These are phyloP conservation scores for Scelioninae gen. 1 DNA, from an alignment of 2,888 invertebrate species.

Conservation along the genomic window DNA sequence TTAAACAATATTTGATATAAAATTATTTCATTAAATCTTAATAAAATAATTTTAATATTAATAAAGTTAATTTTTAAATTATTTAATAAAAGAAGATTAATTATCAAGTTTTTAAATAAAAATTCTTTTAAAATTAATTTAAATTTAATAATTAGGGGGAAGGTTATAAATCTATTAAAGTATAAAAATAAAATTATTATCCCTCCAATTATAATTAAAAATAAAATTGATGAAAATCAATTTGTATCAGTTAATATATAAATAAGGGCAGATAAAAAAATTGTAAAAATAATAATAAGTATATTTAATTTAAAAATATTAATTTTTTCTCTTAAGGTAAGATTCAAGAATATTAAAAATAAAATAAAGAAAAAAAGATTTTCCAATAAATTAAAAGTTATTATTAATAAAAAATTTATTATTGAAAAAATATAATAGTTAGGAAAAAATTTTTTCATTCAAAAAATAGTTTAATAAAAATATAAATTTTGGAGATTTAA, in stretches of 20 bases:
- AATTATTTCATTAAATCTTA: conserved; percentile 73
- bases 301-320: conserved; percentile 75
- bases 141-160: no score
- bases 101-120: conserved; percentile 71
- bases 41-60: conserved; percentile 11
- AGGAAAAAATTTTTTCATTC: conserved; percentile 78
- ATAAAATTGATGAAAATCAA: conserved; percentile 87
- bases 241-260: conserved; percentile 82
- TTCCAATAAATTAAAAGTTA: conserved; percentile 83
- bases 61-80: not conserved
- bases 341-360: not conserved
- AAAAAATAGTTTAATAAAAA: conserved; percentile 88
- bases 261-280: conserved; percentile 85
- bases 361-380: no score
- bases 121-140: conserved; percentile 25
- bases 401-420: conserved; percentile 84
- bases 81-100: conserved; percentile 70
- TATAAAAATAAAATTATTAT: conserved; percentile 88
- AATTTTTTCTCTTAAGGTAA: conserved; percentile 9
- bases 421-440: not conserved
- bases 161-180: conserved; percentile 85
- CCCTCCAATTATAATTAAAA: conserved; percentile 87
- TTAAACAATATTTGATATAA: conserved; percentile 6
- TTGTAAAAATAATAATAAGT: conserved; percentile 84
- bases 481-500: conserved; percentile 90